Percentiles rank a stretch among this genome's conserved stretches.
Evolutionary conservation across 2,113 vertebrate genomes (phyloP).

Genomic region (Myotis yumanensis): DNA sequence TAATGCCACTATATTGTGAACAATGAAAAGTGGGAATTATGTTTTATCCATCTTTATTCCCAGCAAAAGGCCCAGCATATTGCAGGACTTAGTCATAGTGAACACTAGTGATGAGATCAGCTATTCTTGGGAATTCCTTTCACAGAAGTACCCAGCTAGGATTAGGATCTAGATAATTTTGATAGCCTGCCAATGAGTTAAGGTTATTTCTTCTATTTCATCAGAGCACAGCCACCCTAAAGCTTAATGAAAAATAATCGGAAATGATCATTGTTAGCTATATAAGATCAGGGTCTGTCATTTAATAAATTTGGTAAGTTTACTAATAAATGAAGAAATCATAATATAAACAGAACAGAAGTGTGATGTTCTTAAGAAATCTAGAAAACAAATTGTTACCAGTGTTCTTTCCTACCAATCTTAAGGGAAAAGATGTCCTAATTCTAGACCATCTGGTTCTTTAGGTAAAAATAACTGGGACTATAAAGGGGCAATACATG

Average conservation of each 20-base stretch:
- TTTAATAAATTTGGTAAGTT: constrained; percentile 2
- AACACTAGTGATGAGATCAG: neutral
- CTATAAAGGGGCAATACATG: neutral
- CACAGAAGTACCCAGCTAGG: neutral
- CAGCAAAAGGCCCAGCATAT: neutral
- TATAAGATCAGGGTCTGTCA: neutral
- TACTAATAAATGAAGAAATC: constrained; percentile 32
- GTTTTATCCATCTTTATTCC: constrained; percentile 7
- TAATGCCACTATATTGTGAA: neutral
- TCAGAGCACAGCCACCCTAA: neutral
- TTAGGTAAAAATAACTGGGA: neutral
- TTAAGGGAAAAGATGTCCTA: neutral
- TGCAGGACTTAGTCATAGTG: neutral
- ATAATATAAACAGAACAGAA: neutral
- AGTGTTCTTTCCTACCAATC: neutral
- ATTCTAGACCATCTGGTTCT: neutral
- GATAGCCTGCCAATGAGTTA: neutral
- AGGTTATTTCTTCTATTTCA: constrained; percentile 5
- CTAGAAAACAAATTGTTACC: neutral
- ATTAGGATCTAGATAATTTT: neutral
- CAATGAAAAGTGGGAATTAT: neutral
- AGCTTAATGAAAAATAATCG: constrained; percentile 38
- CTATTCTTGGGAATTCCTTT: neutral
- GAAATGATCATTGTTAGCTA: neutral
- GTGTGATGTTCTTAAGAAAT: neutral